Conservation (phyloP, 2,113 vertebrate species). For the Callospermophilus lateralis region DNA sequence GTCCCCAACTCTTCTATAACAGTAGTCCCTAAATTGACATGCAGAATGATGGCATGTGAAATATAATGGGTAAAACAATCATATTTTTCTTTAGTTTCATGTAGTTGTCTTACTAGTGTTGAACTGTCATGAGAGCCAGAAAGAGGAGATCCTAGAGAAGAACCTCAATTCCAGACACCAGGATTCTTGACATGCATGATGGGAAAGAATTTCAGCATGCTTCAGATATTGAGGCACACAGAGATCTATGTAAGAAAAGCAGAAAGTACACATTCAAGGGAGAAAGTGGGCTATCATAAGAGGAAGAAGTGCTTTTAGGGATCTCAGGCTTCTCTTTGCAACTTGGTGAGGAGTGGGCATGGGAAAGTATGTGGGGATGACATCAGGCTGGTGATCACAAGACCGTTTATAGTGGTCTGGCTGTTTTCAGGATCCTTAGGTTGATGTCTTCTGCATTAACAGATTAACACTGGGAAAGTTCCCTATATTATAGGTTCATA, state of each 20-base stretch:
- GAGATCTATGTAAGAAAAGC: not conserved
- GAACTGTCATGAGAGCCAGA: not conserved
- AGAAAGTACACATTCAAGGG: not conserved
- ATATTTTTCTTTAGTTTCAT: not conserved
- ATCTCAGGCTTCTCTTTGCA: not conserved
- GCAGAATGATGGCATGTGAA: not conserved
- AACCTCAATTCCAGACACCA: not conserved
- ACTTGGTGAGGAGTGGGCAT: not conserved
- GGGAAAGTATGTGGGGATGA: not conserved
- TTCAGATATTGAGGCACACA: not conserved
- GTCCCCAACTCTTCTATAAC: not conserved
- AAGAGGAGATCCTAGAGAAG: too few species aligned
- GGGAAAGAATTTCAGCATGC: not conserved
- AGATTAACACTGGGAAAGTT: not conserved
- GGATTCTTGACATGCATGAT: not conserved
- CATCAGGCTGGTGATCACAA: not conserved
- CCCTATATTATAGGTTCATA: not conserved
- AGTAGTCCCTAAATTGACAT: not conserved
- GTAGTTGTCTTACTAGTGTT: not conserved
- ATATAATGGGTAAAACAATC: not conserved
- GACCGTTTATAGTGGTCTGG: not conserved
- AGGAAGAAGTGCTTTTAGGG: not conserved
- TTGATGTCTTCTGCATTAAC: not conserved
- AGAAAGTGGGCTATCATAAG: not conserved
- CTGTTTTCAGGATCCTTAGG: not conserved